Base-by-base conservation (phyloP, 2,113 vertebrate genomes). In the Hyla sarda region DNA sequence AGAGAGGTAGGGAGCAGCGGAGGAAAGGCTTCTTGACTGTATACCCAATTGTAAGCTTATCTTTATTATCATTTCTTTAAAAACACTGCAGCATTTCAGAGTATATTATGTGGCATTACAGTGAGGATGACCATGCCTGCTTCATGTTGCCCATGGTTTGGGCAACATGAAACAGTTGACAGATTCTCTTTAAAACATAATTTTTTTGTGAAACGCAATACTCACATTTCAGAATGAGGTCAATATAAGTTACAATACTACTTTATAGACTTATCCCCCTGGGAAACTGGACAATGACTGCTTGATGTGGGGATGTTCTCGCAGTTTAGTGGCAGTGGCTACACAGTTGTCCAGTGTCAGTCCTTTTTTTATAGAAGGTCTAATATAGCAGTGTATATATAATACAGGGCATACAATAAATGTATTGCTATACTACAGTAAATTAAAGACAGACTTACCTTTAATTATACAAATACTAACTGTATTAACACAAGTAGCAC, bases 361-460 rank as follows among this genome's bases (percentile, higher is more conserved):
- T 65, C 23, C 3, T 13, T 30, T 69, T 34, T 19, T 34, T 14
- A n/a, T n/a, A 69, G 16, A 23, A 72, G 19, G 32, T 41, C 2
- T 54, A 21, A 28, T n/a, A 50, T 8, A 54, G 47, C 8, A 13
- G 32, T 23, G 30, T 12, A 58, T 58, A 8, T 12, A 58, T 58
- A 8, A 12, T 14, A 25, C 72, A 80, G 13, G 25, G 28, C 37
- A 60, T 25, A 60, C n/a, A 16, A 34, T 79, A n/a, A 37, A 48
- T 48, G n/a, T 47, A 47, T 75, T 48, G 5, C 72, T 50, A 75
- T 4, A 28, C n/a, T 75, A 75, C 72, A 25, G 72, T 75, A 48
- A 47, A 28, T 17, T 19, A 23, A 17, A 21, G 41, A n/a, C 34
- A 12, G 9, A 41, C n/a, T 78, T 41, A 30, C 12, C 30, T 0